Evolutionary conservation across 1,140 invertebrate genomes (phyloP), one percentile per base, ranked within the genome.

Genomic region (Oryctes rhinoceros): DNA sequence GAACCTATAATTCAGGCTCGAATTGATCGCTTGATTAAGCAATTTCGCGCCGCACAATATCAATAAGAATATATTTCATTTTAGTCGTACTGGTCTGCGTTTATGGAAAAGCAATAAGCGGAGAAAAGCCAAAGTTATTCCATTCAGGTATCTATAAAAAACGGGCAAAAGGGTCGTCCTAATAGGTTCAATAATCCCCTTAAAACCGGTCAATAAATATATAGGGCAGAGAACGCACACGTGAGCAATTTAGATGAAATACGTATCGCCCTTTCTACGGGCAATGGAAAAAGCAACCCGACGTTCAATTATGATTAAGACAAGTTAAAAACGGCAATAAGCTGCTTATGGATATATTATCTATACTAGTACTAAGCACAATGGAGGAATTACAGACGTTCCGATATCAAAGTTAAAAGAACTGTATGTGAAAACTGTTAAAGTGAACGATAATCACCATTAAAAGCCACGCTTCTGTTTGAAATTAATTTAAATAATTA

Each of bases 141-240:
- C 9, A 30, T 71, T 71, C 65, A 71, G 24, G 65, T 71, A 71
- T 71, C 65, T 35, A 71, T 35, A 71, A 71, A 71, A 71, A 71
- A 71, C 65, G 24, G 24, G 35, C 65, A 71, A 71, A 71, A 71
- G 65, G 65, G 65, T 71, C 65, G 24, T 24, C 24, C 35, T 71
- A 71, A 71, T 35, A 71, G 65, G 65, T 35, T 71, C 65, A 71
- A 71, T 71, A 71, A 71, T 71, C 65, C 65, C 24, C 24, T 24
- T 71, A 71, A 71, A 71, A 71, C 9, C 65, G 65, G 65, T 71
- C 20, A 71, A 71, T 67, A 67, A 67, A 24, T 67, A 67, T 20
- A 24, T 67, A 24, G 65, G 65, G 24, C 65, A 35, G 20, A 0
- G 24, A 30, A 71, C 65, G 24, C 65, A 35, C 65, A 71, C 35